A percentile compares a stretch with the other conserved stretches of the same genome.
phyloP scores from a whole-genome alignment of 2,888 invertebrate genomes.

The Callimorpha dominula region DNA sequence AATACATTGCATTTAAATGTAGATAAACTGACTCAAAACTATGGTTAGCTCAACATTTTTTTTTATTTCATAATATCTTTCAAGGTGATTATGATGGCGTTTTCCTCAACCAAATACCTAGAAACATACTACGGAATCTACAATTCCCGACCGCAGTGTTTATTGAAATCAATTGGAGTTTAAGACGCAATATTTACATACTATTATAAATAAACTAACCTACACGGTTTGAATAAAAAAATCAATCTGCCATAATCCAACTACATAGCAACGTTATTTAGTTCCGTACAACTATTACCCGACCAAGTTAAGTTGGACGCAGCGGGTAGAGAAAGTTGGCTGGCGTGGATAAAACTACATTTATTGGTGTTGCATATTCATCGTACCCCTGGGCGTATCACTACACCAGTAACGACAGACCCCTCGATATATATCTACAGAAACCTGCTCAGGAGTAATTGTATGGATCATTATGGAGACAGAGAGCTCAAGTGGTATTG shows the following conservation, averaged over 20 bases:
- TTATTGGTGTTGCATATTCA: conserved; percentile 85
- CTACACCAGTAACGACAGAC: conserved; percentile 57
- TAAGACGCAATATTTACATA: neutral
- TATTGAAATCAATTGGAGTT: neutral
- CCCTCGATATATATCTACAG: conserved; percentile 33
- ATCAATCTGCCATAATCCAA: conserved; percentile 57
- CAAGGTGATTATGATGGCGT: neutral
- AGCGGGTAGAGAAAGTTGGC: conserved; percentile 76
- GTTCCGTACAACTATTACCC: conserved; percentile 54
- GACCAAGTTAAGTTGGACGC: conserved; percentile 52
- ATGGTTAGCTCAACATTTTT: neutral
- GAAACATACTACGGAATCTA: conserved; percentile 4
- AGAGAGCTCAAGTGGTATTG: conserved; percentile 49
- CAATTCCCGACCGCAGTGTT: conserved; percentile 9
- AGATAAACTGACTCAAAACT: neutral
- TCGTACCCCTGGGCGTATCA: conserved; percentile 71
- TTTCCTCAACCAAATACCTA: conserved; percentile 20
- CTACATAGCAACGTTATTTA: conserved; percentile 54
- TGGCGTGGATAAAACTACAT: conserved; percentile 79
- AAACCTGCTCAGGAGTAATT: conserved; percentile 17
- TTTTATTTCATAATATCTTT: neutral
- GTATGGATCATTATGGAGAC: conserved; percentile 29
- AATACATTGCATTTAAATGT: too few species aligned
- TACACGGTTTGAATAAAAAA: conserved; percentile 45
- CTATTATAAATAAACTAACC: neutral